Base-by-base conservation (phyloP, 64 coral and sea anemone species). In the Pachyseris speciosa region DNA sequence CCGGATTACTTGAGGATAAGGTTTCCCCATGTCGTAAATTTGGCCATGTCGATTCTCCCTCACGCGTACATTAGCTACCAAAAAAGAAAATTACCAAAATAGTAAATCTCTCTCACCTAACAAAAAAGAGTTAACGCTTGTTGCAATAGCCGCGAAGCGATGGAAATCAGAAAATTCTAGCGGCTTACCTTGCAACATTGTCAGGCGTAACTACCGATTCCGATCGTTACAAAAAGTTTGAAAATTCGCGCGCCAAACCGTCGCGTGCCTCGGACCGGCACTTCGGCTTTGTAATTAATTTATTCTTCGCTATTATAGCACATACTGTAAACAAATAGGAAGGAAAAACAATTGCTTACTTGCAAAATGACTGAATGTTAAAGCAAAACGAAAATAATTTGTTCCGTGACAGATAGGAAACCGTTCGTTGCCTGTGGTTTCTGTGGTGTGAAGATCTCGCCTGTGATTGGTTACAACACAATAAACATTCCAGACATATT, bases 351-450 rank as follows among this genome's bases (percentile, higher is more conserved):
- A 74, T 74, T 74, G 70, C 15, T 74, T 74, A 74, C 34, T 74
- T 74, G 42, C 19, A 74, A 74, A 74, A 74, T 38, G 70, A 74
- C 70, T 74, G 36, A 74, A 74, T 70, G 67, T 70, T 70, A 32
- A 70, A 70, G 27, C 67, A 26, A 70, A 70, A 70, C n/a, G 16
- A 43, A 37, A 39, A 12, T 74, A 74, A 74, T 74, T 74, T 74
- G 70, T 39, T 74, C 70, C 36, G 9, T 74, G 70, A 47, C 70
- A 4, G 70, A 74, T 47, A 6, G 37, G 42, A 74, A 74, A 74
- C 70, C 36, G 42, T 74, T 74, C 67, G 25, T 70, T 70, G 67
- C 67, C 37, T 2, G 67, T 34, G 67, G 37, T 70, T 34, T 70
- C 67, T 70, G 67, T 70, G 67, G 67, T 70, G 51, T 55, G 51